Evolutionary conservation across 2,113 vertebrate genomes (phyloP), one percentile per base, ranked within the genome.

Genomic region (Pipra filicauda): DNA sequence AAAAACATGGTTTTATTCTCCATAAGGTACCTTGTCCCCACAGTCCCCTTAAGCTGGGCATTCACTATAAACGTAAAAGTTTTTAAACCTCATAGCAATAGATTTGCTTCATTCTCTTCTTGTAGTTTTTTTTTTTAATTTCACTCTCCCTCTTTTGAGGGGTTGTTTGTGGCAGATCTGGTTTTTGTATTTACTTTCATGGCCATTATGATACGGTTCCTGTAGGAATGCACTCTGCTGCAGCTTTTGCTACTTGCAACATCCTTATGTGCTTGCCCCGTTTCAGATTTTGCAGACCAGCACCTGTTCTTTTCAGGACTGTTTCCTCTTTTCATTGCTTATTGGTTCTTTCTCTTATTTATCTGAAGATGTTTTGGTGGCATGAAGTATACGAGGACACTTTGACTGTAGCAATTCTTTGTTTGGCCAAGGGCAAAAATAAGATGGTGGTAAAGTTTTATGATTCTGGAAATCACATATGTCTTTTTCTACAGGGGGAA

Each of bases 401-500:
- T 76, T 58, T 39, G 72, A 55, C 35, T 30, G 3, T 54, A 46
- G 49, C 28, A 78, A 28, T 80, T 81, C 14, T 85, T 77, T 52
- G 8, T 73, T 92, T 67, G 41, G 28, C 51, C 55, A 78, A 78
- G 39, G 24, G 19, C 51, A 92, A 49, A 51, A 80, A 39, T 35
- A 54, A 26, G 22, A 65, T 44, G 28, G 6, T 59, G 16, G 11
- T 39, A 33, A 27, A 26, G 23, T 59, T 84, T 65, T 43, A 23
- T 87, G 58, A 55, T 19, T 75, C 76, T 85, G 12, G 24, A 88
- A 95, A 78, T 89, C 26, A 86, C 55, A 7, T 15, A 24, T 91
- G 85, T 90, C 8, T 94, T 85, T 82, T 92, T 81, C 66, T 46
- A 72, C 91, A 96, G 92, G 71, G 13, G 16, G 35, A 37, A 80